Base-by-base conservation (phyloP, 2,113 vertebrate species). In the Polyodon spathula region DNA sequence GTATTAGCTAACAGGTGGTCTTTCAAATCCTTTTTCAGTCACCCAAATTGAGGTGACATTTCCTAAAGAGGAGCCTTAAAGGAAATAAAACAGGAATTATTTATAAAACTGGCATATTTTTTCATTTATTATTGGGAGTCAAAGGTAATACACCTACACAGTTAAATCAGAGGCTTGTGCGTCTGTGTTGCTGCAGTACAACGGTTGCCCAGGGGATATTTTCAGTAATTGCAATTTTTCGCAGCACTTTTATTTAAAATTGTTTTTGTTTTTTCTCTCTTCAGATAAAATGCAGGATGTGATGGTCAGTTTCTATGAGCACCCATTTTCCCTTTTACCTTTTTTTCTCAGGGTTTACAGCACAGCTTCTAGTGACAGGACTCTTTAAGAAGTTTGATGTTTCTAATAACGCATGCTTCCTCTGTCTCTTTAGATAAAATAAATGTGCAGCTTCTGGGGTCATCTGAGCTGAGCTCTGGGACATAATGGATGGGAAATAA, bases 391-490 rank as follows among this genome's bases (percentile, higher is more conserved):
- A 58, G 59, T 66, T 64, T 70, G 43, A 57, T 65, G 7, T 60
- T 10, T 57, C 60, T 59, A 41, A 64, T 63, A 62, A 64, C 39
- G 73, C 72, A 61, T 48, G 2, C 43, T 68, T 40, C 52, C 59
- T 70, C 50, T 6, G n/a, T 71, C 53, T 66, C 46, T 40, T 48
- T 59, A 58, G 48, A 61, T 69, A 55, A 68, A 71, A 65, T 64
- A 41, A 58, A 66, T 71, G 59, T 14, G 63, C 57, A 11, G 15
- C 48, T 56, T 65, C 54, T 58, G 2, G 59, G 65, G 16, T 0
- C 0, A 40, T 44, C 60, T 1, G 0, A 58, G 0, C 43, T 55
- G 38, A 38, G 37, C 61, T 55, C 61, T 63, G 55, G n/a, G 65
- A 64, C 41, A 64, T 27, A 73, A 42, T 56, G 59, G 69, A 6